Evolutionary conservation across 2,888 invertebrate species (phyloP).

Genomic region (Petrophora chlorosata): DNA sequence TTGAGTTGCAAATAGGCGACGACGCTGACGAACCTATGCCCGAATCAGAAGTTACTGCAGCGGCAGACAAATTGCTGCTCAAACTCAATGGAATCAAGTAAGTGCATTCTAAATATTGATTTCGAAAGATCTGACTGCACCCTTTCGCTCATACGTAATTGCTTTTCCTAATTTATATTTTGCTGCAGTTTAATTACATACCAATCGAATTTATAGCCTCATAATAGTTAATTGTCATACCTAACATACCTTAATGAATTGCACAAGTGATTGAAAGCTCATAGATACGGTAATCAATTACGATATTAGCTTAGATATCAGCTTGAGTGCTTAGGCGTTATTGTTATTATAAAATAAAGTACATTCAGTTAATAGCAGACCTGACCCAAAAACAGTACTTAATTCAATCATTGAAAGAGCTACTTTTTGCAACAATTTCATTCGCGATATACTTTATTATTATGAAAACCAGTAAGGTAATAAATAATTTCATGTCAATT

Average conservation of each 20-base stretch:
- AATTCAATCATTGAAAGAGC: too few species aligned
- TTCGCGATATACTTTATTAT: too few species aligned
- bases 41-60: constrained; percentile 63
- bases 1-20: constrained; percentile 63
- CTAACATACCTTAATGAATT: too few species aligned
- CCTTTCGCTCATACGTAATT: too few species aligned
- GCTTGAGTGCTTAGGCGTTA: background rate
- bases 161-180: too few species aligned
- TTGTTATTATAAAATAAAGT: background rate
- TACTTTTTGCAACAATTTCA: too few species aligned
- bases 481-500: constrained; percentile 17
- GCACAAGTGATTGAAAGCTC: background rate
- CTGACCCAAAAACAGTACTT: too few species aligned
- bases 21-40: constrained; percentile 53
- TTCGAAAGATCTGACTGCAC: too few species aligned
- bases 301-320: background rate
- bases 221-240: too few species aligned
- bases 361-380: background rate
- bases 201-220: too few species aligned
- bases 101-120: constrained; percentile 30
- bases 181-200: background rate
- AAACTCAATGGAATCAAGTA: constrained; percentile 69
- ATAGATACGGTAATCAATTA: background rate
- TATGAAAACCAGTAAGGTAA: background rate
- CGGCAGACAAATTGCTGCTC: constrained; percentile 60